Base-by-base conservation (phyloP, 2,797 vertebrate species). In the Microtus obscurus region DNA sequence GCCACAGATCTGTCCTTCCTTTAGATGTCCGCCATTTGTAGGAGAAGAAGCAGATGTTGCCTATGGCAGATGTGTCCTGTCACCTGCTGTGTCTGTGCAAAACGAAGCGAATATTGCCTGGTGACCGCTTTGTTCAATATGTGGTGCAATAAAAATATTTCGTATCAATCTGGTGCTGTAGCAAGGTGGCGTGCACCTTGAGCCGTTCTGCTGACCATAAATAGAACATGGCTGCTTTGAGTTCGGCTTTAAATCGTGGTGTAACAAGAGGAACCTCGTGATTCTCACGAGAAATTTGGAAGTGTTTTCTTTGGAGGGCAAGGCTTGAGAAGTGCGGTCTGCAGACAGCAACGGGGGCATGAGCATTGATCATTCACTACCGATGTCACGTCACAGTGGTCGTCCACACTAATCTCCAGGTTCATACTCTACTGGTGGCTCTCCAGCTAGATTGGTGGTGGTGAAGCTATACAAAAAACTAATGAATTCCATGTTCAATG, bases 351-450 rank as follows among this genome's bases (percentile, higher is more conserved):
- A 0, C 1, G 11, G 34, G 23, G 53, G 40, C 48, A 5, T 37
- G 16, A 5, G 1, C 16, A 3, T 48, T 40, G 65, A 27, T 61
- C 4, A n/a, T 23, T 43, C 7, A 0, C 34, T 89, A 16, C 21
- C 14, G 10, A 4, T 27, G 59, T 45, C 79, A 83, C 10, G 0
- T 59, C 79, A 40, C 34, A 34, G 7, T 29, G 40, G 2, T 0
- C 59, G 29, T 8, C 17, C 1, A 2, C 0, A 4, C 43, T 45
- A 0, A 4, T 21, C 43, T 73, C 2, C 1, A 5, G 1, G 17
- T 63, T 56, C 37, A 0, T 5, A 6, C 12, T 40, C 74, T 25
- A 5, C 25, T 40, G 17, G 27, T 0, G 23, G 71, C 4, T 43
- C 6, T 69, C 21, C 5, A 34, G 6, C 17, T 3, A 2, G 7